Conservation (phyloP, 2,888 invertebrate genomes). For the Ametastegia equiseti region DNA sequence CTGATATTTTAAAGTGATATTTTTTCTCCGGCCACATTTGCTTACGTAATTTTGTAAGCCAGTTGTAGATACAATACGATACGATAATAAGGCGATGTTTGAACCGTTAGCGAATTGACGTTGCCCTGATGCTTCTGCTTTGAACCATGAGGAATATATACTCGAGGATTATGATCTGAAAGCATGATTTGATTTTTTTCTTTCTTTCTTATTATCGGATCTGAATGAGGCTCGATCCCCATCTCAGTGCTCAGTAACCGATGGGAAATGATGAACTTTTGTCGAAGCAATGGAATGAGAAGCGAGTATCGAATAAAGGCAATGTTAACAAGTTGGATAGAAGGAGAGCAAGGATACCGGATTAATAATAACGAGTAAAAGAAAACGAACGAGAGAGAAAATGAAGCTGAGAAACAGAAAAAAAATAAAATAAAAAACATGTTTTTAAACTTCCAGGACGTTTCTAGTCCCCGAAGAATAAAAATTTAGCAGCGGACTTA, state of each 20-base stretch:
- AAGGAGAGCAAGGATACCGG: background rate
- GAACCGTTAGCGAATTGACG: background rate
- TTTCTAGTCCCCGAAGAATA: background rate
- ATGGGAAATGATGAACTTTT: background rate
- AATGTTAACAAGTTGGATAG: background rate
- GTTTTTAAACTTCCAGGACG: background rate
- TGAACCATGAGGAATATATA: background rate
- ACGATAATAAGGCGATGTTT: background rate
- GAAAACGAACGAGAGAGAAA: background rate
- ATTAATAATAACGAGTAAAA: background rate
- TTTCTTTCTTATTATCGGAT: background rate
- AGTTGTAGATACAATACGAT: too few species aligned
- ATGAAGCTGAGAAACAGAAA: background rate
- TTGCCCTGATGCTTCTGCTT: background rate
- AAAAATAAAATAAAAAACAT: slow-evolving; percentile 1
- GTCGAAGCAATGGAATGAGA: background rate
- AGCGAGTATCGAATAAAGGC: background rate
- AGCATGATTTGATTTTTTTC: slow-evolving; percentile 8
- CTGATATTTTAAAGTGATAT: background rate
- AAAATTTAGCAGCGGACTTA: background rate
- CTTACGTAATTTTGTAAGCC: too few species aligned
- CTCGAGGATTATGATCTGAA: background rate
- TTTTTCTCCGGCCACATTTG: too few species aligned
- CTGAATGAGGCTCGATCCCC: background rate
- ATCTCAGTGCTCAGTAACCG: background rate